Evolutionary conservation across 2,888 invertebrate genomes (phyloP), one percentile per base, ranked within the genome.

Genomic region (Parnassius mnemosyne): DNA sequence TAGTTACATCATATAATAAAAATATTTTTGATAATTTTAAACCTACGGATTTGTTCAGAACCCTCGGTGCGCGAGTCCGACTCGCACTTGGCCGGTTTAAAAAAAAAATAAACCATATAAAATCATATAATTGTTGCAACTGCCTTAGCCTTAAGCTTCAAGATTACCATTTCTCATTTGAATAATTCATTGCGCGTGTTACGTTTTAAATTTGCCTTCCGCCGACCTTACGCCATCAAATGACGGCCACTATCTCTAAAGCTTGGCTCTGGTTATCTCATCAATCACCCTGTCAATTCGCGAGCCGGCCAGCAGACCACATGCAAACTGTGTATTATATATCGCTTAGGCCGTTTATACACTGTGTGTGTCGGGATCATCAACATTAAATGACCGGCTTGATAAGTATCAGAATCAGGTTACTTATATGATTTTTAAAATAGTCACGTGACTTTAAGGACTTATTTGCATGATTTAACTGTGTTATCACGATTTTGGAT

Each of bases 271-370:
- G 64, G 65, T 66, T 67, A 70, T 67, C 69, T 65, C 67, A 68
- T 69, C 66, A 63, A 68, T 69, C 71, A 69, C 62, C 13, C 62
- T 68, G 71, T 68, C 71, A 69, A 67, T 67, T 67, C 61, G 46
- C n/a, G 53, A 56, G 64, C 53, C 11, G 52, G 49, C 61, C 25
- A 41, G 50, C 53, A 44, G 58, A 46, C 47, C 50, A 61, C 59
- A 62, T 57, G 53, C 42, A 41, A 53, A 54, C n/a, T 50, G 11
- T n/a, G 44, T 44, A 34, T n/a, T 60, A 61, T 61, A 57, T 54
- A 61, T 44, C 57, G 53, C 42, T 58, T 64, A 65, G 54, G 65
- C 52, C 55, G 62, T 41, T 61, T 58, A 55, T 53, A 70, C 65
- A 70, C 61, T 20, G 41, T 42, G 13, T n/a, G 52, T 41, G 7